A percentile compares a stretch with the other conserved stretches of the same genome.
These are phyloP conservation scores for Pocillopora damicornis DNA, from an alignment of 64 coral and sea anemone genomes.

Conservation along the genomic window DNA sequence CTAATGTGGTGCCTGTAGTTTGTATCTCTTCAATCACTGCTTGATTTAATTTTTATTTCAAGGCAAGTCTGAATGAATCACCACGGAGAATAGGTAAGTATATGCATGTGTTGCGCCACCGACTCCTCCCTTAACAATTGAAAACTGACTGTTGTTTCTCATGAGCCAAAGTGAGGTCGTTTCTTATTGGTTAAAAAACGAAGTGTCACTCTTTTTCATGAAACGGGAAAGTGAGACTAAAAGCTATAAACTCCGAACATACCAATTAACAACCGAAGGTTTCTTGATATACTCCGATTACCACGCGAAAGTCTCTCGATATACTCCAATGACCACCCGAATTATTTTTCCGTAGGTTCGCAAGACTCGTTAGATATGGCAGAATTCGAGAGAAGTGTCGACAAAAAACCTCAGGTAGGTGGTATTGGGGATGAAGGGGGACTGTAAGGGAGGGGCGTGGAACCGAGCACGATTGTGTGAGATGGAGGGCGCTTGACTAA, in stretches of 20 bases:
- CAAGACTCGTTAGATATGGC: not conserved
- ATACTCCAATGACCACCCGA: no score
- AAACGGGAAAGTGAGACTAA: no score
- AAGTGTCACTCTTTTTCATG: no score
- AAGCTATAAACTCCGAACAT: no score
- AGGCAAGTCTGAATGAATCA: constrained; percentile 5
- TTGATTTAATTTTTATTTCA: not conserved
- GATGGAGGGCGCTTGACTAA: not conserved
- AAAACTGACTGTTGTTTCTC: no score
- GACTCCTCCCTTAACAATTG: no score
- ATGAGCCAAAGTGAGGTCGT: no score
- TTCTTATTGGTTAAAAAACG: no score
- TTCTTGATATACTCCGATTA: no score
- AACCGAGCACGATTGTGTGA: not conserved
- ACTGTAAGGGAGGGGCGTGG: not conserved
- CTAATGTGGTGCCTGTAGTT: not conserved
- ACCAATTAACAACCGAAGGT: no score
- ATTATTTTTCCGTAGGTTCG: not conserved
- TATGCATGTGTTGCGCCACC: not conserved
- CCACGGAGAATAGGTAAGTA: constrained; percentile 16
- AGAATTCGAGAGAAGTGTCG: not conserved
- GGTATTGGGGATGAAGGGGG: not conserved
- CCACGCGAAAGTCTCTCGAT: no score
- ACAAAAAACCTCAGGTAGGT: not conserved
- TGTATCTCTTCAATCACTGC: not conserved